Evolutionary conservation across 2,797 vertebrate species (phyloP).

Genomic region (Phataginus tetradactyla): DNA sequence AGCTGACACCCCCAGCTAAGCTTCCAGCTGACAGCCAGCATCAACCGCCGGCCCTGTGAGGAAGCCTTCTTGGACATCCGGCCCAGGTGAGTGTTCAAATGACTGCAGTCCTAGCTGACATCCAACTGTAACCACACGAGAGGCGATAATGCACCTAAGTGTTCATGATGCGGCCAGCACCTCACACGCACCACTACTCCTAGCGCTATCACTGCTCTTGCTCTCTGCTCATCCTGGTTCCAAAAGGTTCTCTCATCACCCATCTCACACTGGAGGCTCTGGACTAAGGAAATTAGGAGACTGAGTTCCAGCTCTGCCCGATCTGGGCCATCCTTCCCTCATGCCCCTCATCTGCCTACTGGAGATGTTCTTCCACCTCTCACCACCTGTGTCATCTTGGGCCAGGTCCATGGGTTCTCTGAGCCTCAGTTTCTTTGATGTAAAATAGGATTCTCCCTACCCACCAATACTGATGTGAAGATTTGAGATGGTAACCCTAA

Average conservation of each 20-base stretch:
- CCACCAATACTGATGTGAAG: neutral
- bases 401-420: neutral
- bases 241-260: constrained; percentile 1
- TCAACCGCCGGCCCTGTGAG: neutral
- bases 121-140: neutral
- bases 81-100: neutral
- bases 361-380: neutral
- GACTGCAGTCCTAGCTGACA: neutral
- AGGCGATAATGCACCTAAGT: neutral
- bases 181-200: neutral
- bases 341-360: neutral
- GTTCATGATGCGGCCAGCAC: neutral
- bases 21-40: neutral
- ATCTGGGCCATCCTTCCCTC: neutral
- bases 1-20: neutral
- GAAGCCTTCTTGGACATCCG: neutral
- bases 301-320: neutral
- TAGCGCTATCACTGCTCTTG: neutral
- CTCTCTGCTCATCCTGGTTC: neutral
- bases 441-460: neutral
- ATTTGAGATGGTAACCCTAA: neutral
- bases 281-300: neutral
- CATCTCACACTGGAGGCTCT: neutral
- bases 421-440: constrained; percentile 2
- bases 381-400: neutral